These are phyloP conservation scores for Nezara viridula DNA, from an alignment of 2,888 invertebrate species.

Conservation along the genomic window DNA sequence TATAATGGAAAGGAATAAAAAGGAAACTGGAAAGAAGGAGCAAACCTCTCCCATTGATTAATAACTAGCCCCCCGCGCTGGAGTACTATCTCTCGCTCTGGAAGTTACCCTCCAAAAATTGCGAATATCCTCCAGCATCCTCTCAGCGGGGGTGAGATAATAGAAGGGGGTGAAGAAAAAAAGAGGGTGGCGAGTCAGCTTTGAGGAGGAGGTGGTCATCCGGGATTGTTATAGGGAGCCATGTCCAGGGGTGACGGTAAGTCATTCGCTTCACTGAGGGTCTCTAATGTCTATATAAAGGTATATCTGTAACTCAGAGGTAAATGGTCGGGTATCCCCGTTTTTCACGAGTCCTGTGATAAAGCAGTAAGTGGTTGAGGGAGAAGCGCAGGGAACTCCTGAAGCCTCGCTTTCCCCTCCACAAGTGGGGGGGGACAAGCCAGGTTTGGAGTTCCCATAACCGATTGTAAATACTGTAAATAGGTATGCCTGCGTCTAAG, in stretches of 20 bases:
- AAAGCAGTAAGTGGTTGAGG: no score
- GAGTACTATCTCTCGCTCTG: background rate
- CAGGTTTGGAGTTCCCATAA: no score
- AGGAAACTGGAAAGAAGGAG: conserved; percentile 5
- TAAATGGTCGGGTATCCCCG: no score
- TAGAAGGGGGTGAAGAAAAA: background rate
- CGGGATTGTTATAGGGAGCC: background rate
- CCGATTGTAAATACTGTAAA: no score
- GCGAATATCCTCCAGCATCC: conserved; percentile 13
- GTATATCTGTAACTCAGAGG: no score
- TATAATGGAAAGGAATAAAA: conserved; percentile 46
- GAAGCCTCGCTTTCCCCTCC: no score
- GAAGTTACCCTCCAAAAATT: background rate
- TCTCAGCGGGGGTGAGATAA: background rate
- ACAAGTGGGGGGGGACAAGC: no score
- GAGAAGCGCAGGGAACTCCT: no score
- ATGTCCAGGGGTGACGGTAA: background rate
- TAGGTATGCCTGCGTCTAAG: no score
- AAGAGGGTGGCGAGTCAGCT: conserved; percentile 24
- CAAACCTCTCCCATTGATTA: conserved; percentile 23
- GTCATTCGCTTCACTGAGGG: no score
- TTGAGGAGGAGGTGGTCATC: background rate
- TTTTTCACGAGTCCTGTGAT: no score
- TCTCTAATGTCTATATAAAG: no score
- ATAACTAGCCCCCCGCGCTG: background rate